Percentiles rank a stretch among this genome's conserved stretches.
phyloP scores from a whole-genome alignment of 2,888 invertebrate species.

The Drosophila greeni region DNA sequence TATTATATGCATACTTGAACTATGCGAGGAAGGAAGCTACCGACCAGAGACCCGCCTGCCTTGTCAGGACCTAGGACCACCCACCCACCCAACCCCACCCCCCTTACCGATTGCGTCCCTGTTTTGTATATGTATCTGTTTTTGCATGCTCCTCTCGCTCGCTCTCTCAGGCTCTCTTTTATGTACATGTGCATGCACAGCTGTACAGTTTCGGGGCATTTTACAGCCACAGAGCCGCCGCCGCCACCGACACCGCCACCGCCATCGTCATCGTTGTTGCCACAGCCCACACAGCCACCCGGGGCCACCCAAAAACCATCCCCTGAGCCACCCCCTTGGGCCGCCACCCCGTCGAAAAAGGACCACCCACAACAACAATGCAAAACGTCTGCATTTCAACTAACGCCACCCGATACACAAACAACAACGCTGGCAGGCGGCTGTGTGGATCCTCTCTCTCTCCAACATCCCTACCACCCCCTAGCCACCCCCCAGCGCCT shows the following conservation, averaged over 20 bases:
- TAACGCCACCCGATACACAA: conserved; percentile 62
- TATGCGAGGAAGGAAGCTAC: conserved; percentile 64
- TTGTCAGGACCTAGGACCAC: conserved; percentile 3
- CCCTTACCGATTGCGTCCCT: conserved; percentile 19
- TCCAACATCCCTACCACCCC: conserved; percentile 9
- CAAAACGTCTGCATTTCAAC: conserved; percentile 72
- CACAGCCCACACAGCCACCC: conserved; percentile 24
- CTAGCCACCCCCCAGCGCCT: not conserved
- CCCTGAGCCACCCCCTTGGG: conserved; percentile 16
- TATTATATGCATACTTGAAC: conserved; percentile 74
- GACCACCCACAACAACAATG: conserved; percentile 61
- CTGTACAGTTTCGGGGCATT: conserved; percentile 69
- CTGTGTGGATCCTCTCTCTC: conserved; percentile 25
- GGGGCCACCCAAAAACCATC: conserved; percentile 20
- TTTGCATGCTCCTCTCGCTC: conserved; percentile 59
- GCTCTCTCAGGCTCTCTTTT: conserved; percentile 32
- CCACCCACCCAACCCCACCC: not conserved
- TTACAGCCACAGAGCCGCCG: conserved; percentile 63
- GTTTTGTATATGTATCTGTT: conserved; percentile 66
- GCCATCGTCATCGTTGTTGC: conserved; percentile 9
- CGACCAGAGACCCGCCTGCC: conserved; percentile 20
- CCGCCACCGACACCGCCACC: conserved; percentile 16
- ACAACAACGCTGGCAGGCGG: conserved; percentile 34
- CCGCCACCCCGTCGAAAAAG: conserved; percentile 9
- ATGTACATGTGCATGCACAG: conserved; percentile 68